A percentile compares a stretch with the other conserved stretches of the same genome.
These are phyloP conservation scores for Stenodera caucasica DNA, from an alignment of 2,888 invertebrate species.

Conservation along the genomic window DNA sequence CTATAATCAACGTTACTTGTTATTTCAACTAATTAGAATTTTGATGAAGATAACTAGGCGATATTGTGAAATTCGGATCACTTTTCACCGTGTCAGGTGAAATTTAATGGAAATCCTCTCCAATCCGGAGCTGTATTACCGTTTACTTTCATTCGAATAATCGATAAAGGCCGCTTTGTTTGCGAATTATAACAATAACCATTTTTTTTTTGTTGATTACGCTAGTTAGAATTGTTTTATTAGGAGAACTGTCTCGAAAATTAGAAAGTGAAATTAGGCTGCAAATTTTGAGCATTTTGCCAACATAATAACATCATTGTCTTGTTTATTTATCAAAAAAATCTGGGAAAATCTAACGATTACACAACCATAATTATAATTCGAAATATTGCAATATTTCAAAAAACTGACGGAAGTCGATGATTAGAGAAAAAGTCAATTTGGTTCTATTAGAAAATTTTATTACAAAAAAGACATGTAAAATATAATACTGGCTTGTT, in stretches of 20 bases:
- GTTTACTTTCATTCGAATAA: background rate
- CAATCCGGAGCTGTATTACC: no score
- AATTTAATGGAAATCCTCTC: no score
- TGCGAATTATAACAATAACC: background rate
- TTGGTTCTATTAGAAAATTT: background rate
- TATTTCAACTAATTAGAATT: no score
- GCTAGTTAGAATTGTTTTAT: background rate
- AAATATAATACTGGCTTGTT: conserved; percentile 5
- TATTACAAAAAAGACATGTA: background rate
- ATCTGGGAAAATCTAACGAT: background rate
- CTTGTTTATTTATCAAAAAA: background rate
- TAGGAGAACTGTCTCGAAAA: background rate
- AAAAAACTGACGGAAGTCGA: background rate
- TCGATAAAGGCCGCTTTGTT: background rate
- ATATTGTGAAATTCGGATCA: no score
- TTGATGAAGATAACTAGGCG: no score
- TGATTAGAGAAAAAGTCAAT: background rate
- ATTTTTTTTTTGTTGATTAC: background rate
- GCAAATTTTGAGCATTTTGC: background rate
- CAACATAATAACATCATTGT: conserved; percentile 1
- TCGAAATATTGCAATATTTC: no score
- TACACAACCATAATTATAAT: no score
- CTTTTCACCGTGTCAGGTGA: no score
- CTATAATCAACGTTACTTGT: no score
- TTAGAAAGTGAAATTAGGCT: background rate